Evolutionary conservation across 2,797 vertebrate genomes (phyloP).

Genomic region (Phalloptychus januarius): DNA sequence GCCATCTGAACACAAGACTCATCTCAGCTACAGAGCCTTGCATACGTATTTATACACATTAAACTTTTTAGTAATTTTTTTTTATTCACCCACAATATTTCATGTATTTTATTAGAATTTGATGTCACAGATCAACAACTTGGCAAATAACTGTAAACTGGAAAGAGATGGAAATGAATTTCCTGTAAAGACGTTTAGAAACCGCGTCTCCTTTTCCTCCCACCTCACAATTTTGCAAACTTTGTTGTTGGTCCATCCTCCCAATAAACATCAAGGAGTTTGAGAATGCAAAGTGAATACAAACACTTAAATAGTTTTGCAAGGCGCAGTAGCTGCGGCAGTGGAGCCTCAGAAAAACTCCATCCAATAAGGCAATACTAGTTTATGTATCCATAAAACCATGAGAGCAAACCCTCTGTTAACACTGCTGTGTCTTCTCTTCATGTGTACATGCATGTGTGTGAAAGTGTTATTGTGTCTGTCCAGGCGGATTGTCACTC

Average conservation of each 20-base stretch:
- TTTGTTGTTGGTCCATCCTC: background rate
- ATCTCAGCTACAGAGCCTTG: background rate
- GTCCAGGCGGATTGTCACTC: conserved; percentile 35
- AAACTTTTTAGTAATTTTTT: background rate
- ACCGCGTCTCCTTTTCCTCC: too few species aligned
- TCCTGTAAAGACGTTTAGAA: background rate
- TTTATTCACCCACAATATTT: background rate
- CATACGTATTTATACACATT: background rate
- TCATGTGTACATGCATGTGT: conserved; percentile 41
- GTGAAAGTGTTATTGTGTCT: conserved; percentile 11
- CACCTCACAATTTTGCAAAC: background rate
- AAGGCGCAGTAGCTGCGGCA: background rate
- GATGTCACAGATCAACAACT: background rate
- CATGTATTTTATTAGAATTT: background rate
- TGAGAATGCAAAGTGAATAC: background rate
- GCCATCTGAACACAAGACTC: conserved; percentile 17
- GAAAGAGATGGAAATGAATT: background rate
- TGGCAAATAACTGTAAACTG: background rate
- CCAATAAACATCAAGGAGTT: background rate
- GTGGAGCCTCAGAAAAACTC: background rate
- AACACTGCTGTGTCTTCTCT: conserved; percentile 60
- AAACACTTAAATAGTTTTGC: background rate
- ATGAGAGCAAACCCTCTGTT: conserved; percentile 39
- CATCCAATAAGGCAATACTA: conserved; percentile 66
- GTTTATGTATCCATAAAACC: conserved; percentile 40